These are phyloP conservation scores for Synergus itoensis DNA, from an alignment of 2,888 invertebrate species.

Conservation along the genomic window DNA sequence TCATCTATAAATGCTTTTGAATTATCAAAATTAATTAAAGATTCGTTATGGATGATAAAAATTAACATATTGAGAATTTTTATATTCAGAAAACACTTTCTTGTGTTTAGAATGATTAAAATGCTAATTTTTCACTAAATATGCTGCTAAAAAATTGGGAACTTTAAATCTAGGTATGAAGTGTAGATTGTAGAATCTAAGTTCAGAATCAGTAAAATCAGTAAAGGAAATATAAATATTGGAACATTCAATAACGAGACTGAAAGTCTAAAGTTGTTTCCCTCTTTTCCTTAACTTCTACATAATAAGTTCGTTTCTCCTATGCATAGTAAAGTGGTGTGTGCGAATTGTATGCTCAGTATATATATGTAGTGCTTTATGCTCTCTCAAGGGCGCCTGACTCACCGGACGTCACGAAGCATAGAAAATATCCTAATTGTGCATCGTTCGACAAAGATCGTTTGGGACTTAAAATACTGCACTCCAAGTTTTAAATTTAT, in stretches of 20 bases:
- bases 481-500: conserved; percentile 5
- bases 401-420: conserved; percentile 66
- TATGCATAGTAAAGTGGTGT: conserved; percentile 12
- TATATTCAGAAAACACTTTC: too few species aligned
- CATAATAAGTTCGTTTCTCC: conserved; percentile 28
- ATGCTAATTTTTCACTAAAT: too few species aligned
- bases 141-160: not conserved
- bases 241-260: conserved; percentile 13
- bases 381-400: conserved; percentile 70
- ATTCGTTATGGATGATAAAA: too few species aligned
- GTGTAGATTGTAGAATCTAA: too few species aligned
- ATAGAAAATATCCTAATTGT: conserved; percentile 71
- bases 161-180: too few species aligned
- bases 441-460: conserved; percentile 55
- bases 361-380: conserved; percentile 58
- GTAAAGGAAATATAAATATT: conserved; percentile 10
- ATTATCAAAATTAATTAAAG: not conserved
- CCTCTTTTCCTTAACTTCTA: conserved; percentile 35
- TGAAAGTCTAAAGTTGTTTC: conserved; percentile 12
- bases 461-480: not conserved
- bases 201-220: not conserved
- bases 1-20: not conserved
- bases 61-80: too few species aligned
- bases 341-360: conserved; percentile 36
- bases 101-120: too few species aligned